Evolutionary conservation across 2,797 vertebrate species (phyloP).

Genomic region (Urosaurus nigricauda): DNA sequence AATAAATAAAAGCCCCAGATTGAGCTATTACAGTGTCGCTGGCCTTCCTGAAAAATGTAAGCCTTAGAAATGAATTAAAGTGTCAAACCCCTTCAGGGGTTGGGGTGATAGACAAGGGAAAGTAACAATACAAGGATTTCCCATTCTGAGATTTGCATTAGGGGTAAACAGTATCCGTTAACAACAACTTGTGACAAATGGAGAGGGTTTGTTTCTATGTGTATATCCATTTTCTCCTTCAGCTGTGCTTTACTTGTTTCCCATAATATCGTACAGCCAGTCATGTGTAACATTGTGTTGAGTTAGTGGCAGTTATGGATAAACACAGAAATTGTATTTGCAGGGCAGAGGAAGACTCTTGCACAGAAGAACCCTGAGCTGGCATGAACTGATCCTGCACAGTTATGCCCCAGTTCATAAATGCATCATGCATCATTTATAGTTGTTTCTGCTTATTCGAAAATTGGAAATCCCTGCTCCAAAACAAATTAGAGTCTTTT

Average conservation of each 20-base stretch:
- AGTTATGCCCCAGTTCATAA: constrained; percentile 66
- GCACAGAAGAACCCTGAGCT: constrained; percentile 55
- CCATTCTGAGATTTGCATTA: constrained; percentile 64
- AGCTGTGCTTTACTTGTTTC: constrained; percentile 53
- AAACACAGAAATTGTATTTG: constrained; percentile 69
- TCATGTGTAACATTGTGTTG: constrained; percentile 72
- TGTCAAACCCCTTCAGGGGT: constrained; percentile 58
- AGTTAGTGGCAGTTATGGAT: constrained; percentile 64
- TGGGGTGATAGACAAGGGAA: constrained; percentile 21
- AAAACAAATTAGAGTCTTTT: constrained; percentile 56
- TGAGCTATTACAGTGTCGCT: constrained; percentile 55
- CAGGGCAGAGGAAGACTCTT: constrained; percentile 56
- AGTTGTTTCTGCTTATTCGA: constrained; percentile 45
- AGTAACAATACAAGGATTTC: constrained; percentile 55
- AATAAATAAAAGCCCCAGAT: constrained; percentile 51
- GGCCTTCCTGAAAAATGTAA: constrained; percentile 63
- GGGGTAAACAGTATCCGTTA: constrained; percentile 53
- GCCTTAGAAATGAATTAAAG: constrained; percentile 64
- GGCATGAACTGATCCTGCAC: constrained; percentile 49
- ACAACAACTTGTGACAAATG: constrained; percentile 57
- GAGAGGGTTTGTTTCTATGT: constrained; percentile 15
- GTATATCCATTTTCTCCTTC: constrained; percentile 44
- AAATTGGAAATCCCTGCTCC: constrained; percentile 46
- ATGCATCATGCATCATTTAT: constrained; percentile 60
- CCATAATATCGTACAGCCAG: constrained; percentile 50